Evolutionary conservation across 92 coral and sea anemone species (phyloP), one percentile per base, ranked within the genome.

Genomic region (Parazoanthus darwini): DNA sequence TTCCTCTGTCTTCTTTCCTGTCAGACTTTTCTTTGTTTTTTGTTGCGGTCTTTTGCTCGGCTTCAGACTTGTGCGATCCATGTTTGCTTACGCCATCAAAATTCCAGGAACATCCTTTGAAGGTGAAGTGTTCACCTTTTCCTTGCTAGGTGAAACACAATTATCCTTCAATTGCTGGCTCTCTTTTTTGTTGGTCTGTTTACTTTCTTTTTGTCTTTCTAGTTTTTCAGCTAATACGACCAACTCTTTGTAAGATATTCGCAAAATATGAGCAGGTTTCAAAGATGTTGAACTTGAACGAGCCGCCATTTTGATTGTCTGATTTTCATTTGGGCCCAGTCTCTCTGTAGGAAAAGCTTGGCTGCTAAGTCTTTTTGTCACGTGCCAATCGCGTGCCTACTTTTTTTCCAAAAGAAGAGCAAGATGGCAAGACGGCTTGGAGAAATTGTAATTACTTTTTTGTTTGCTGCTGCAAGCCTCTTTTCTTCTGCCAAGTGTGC

Each of bases 291-390:
- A 65, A 88, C 94, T 93, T 90, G 96, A 95, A 88, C 90, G 92
- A 82, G 98, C 98, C 96, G 98, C 98, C 98, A 95, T 95, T 51
- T 91, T 92, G 92, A 70, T 46, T 83, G 56, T 70, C 77, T 5
- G 14, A 36, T 43, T 65, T 10, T 8, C 59, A 6, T 48, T 82
- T 56, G 59, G 58, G 18, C 36, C 87, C 78, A 84, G 87, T 82
- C 86, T 82, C 56, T 82, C 54, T 63, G 22, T 48, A 74, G 48
- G 20, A 26, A 74, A 8, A 35, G 78, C 78, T 37, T 74, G 44
- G 46, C 50, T 74, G 78, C 44, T 38, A 16, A 74, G 23, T 20
- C 48, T 22, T 37, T 18, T 22, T 39, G n/a, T 76, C 80, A 76
- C 80, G 80, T 42, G 80, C 80, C 23, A 39, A 42, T 39, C 80